Conservation (phyloP, 2,888 invertebrate genomes). For the Pollenia amentaria region DNA sequence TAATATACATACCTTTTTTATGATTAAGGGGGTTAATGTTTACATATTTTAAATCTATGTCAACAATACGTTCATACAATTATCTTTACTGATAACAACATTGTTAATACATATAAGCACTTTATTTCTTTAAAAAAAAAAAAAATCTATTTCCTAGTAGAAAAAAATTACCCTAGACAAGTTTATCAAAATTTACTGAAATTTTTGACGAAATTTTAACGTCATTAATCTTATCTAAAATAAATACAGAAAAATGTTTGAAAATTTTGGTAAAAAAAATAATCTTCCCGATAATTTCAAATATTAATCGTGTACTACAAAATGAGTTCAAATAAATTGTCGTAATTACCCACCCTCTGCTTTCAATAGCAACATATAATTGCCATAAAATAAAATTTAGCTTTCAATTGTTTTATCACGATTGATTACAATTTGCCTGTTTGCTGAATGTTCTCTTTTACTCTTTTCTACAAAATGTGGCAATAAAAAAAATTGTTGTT, state of each 20-base stretch:
- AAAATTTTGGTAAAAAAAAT: neutral
- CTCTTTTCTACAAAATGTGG: slow-evolving; percentile 18
- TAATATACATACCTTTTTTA: too few species aligned
- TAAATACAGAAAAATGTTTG: neutral
- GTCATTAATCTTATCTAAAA: slow-evolving; percentile 21
- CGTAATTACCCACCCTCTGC: slow-evolving; percentile 22
- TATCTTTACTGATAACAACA: neutral
- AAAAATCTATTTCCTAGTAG: neutral
- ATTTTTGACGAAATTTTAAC: slow-evolving; percentile 12
- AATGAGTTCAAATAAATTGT: slow-evolving; percentile 47
- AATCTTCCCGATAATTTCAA: slow-evolving; percentile 27
- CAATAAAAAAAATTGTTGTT: slow-evolving; percentile 9
- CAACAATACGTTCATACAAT: neutral
- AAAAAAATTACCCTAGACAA: neutral
- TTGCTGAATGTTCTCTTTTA: neutral
- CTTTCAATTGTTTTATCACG: slow-evolving; percentile 10
- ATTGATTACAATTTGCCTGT: slow-evolving; percentile 19
- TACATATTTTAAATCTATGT: too few species aligned
- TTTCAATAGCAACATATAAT: neutral
- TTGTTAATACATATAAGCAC: neutral
- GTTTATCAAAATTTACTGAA: neutral
- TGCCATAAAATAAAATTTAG: slow-evolving; percentile 20
- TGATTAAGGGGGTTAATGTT: too few species aligned
- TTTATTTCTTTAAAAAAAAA: neutral
- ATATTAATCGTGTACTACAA: slow-evolving; percentile 1